phyloP scores from a whole-genome alignment of 2,888 invertebrate genomes.

The Lasioglossum lativentre region DNA sequence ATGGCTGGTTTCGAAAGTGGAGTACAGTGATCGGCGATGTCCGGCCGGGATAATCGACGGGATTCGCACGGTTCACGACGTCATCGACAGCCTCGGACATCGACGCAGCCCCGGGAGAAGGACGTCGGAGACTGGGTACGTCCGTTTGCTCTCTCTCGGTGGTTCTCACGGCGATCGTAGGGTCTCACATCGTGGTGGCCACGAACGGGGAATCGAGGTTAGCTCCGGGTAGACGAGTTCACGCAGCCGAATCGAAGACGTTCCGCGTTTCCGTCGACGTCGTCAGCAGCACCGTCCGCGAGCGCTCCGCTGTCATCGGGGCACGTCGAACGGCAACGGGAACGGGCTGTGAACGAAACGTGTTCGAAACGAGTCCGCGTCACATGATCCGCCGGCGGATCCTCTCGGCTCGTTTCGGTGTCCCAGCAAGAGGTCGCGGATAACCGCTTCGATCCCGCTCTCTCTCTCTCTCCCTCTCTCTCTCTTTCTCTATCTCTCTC shows the following conservation, averaged over 20 bases:
- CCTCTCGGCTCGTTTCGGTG: slow-evolving; percentile 8
- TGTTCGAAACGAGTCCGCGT: slow-evolving; percentile 34
- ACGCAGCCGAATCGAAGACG: slow-evolving; percentile 47
- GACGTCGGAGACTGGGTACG: no score
- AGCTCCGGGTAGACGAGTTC: slow-evolving; percentile 31
- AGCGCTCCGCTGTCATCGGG: slow-evolving; percentile 21
- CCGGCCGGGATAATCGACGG: background rate
- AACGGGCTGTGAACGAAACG: slow-evolving; percentile 29
- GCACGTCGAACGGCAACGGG: slow-evolving; percentile 25
- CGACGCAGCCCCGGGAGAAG: background rate
- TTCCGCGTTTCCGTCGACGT: slow-evolving; percentile 5
- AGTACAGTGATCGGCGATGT: background rate
- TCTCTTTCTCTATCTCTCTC: no score
- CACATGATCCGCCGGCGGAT: slow-evolving; percentile 53
- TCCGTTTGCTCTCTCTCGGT: no score
- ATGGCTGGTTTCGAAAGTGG: background rate
- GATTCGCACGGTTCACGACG: background rate
- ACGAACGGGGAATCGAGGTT: slow-evolving; percentile 30
- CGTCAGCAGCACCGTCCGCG: slow-evolving; percentile 38
- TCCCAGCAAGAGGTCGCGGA: background rate
- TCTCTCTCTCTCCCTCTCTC: background rate
- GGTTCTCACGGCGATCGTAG: background rate
- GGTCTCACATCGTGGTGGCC: background rate
- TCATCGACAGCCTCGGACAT: background rate
- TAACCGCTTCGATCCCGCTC: background rate